A percentile compares a stretch with the other conserved stretches of the same genome.
These are phyloP conservation scores for Aricia agestis DNA, from an alignment of 1,140 invertebrate genomes.

Conservation along the genomic window DNA sequence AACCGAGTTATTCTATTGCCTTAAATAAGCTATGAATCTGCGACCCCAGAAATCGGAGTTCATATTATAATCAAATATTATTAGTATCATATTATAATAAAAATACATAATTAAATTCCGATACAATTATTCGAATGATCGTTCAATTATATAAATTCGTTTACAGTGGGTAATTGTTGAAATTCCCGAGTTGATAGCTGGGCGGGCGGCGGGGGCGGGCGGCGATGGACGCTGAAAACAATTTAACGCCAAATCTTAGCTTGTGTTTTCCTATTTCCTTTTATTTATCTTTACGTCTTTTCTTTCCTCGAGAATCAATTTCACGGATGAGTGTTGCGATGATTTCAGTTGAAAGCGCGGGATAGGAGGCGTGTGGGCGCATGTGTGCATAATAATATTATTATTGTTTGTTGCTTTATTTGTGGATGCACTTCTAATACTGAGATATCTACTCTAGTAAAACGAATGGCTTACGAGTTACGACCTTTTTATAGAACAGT, in stretches of 20 bases:
- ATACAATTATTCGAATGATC: slow-evolving; percentile 31
- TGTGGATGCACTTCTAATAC: neutral
- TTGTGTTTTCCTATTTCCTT: slow-evolving; percentile 76
- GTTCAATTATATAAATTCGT: slow-evolving; percentile 68
- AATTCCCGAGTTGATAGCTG: slow-evolving; percentile 64
- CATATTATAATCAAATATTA: neutral
- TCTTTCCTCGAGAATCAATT: slow-evolving; percentile 74
- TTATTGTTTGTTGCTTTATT: slow-evolving; percentile 16
- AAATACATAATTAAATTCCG: neutral
- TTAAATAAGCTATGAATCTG: too few relatives aligned
- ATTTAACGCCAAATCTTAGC: slow-evolving; percentile 76
- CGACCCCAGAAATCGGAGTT: too few relatives aligned
- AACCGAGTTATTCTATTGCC: too few relatives aligned
- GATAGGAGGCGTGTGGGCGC: slow-evolving; percentile 50
- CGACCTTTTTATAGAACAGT: too few relatives aligned
- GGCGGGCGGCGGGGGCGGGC: slow-evolving; percentile 45
- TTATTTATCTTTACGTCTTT: slow-evolving; percentile 76
- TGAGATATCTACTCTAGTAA: neutral
- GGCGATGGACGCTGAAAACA: slow-evolving; percentile 60
- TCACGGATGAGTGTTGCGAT: slow-evolving; percentile 74
- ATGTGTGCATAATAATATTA: slow-evolving; percentile 42
- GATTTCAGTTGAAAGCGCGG: slow-evolving; percentile 71
- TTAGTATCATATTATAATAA: too few relatives aligned
- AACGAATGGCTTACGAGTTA: too few relatives aligned
- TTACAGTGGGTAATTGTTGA: slow-evolving; percentile 71